Percentiles rank a stretch among this genome's conserved stretches.
These are phyloP conservation scores for Paralvinella palmiformis DNA, from an alignment of 1,140 invertebrate genomes.

Conservation along the genomic window DNA sequence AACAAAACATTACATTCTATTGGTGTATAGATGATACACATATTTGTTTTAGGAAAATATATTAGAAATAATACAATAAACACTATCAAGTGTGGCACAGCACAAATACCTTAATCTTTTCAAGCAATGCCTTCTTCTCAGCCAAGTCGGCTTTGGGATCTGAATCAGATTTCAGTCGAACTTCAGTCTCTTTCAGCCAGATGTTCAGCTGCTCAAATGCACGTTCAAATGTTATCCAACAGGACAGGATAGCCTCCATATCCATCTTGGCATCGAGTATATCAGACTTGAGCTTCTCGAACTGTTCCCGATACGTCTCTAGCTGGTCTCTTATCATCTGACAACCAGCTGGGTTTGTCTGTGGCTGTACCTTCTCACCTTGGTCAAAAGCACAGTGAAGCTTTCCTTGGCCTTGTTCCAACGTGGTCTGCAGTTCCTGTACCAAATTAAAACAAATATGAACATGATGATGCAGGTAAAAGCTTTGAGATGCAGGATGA, in stretches of 20 bases:
- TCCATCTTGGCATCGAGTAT: constrained; percentile 38
- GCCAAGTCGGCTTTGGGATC: constrained; percentile 68
- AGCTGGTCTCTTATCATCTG: constrained; percentile 35
- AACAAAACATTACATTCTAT: neutral
- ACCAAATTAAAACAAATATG: neutral
- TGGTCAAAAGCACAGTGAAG: constrained; percentile 34
- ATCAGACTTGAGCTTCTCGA: constrained; percentile 41
- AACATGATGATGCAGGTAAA: too few species aligned
- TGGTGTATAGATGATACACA: neutral
- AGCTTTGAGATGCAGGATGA: too few species aligned
- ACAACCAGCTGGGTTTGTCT: constrained; percentile 35
- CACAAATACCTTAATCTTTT: constrained; percentile 69
- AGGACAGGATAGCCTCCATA: constrained; percentile 48
- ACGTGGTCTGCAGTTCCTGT: constrained; percentile 39
- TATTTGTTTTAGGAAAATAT: too few species aligned
- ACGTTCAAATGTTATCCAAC: constrained; percentile 54
- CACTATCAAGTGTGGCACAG: neutral
- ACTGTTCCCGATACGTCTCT: constrained; percentile 34
- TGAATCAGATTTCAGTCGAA: constrained; percentile 63
- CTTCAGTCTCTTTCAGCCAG: constrained; percentile 85
- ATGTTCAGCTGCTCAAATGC: constrained; percentile 69
- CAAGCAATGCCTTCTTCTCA: constrained; percentile 82
- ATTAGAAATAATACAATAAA: neutral
- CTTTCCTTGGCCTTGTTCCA: constrained; percentile 40
- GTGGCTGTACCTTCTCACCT: constrained; percentile 33